phyloP scores from a whole-genome alignment of 2,888 invertebrate species.

The Lasioglossum vierecki region DNA sequence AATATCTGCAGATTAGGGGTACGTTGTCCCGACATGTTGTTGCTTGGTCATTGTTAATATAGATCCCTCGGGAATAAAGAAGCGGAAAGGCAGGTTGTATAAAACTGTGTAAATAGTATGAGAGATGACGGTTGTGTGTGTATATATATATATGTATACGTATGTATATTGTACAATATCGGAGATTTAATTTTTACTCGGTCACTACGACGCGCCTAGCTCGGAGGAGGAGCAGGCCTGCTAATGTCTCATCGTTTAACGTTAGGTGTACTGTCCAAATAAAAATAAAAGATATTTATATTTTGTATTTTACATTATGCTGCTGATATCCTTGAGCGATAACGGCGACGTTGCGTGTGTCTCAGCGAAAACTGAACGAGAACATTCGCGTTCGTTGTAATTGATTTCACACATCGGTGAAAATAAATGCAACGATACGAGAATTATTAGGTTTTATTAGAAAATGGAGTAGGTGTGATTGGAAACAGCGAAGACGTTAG shows the following conservation, averaged over 20 bases:
- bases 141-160: slow-evolving; percentile 29
- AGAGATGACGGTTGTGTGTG: slow-evolving; percentile 53
- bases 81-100: slow-evolving; percentile 68
- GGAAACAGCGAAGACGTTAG: not conserved
- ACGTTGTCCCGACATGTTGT: slow-evolving; percentile 11
- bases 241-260: slow-evolving; percentile 61
- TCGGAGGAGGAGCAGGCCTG: slow-evolving; percentile 28
- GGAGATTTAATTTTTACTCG: slow-evolving; percentile 63
- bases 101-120: slow-evolving; percentile 79
- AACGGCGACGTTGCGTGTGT: not conserved
- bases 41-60: slow-evolving; percentile 19
- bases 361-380: not conserved
- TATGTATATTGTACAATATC: slow-evolving; percentile 56
- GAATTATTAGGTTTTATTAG: not conserved
- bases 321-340: slow-evolving; percentile 17
- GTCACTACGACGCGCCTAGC: slow-evolving; percentile 45
- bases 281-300: slow-evolving; percentile 76
- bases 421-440: not conserved
- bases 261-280: slow-evolving; percentile 64
- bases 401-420: not conserved
- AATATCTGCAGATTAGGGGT: slow-evolving; percentile 25
- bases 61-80: slow-evolving; percentile 7
- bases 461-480: not conserved
- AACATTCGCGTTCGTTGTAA: not conserved
- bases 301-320: slow-evolving; percentile 67